Evolutionary conservation across 2,888 invertebrate genomes (phyloP).

Genomic region (Eupithecia subumbrata): DNA sequence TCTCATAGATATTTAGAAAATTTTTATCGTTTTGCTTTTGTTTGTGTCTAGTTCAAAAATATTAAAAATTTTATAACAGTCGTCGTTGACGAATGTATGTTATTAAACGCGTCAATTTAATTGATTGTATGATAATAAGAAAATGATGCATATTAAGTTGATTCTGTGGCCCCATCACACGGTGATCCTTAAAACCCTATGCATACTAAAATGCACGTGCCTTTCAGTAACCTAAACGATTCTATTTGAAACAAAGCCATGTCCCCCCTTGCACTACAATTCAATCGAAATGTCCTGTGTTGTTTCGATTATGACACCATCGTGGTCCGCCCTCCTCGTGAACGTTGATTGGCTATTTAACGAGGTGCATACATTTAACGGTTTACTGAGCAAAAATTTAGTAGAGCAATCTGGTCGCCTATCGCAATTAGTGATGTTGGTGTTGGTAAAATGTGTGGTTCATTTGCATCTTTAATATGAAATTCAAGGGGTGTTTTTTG

Average conservation of each 20-base stretch:
- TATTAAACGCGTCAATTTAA: neutral
- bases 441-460: conserved; percentile 16
- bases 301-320: conserved; percentile 28
- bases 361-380: conserved; percentile 64
- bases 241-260: conserved; percentile 5
- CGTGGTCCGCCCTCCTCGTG: conserved; percentile 43
- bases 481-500: neutral
- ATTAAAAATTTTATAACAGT: too few species aligned
- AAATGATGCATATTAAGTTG: too few species aligned
- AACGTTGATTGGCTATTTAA: conserved; percentile 64
- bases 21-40: too few species aligned
- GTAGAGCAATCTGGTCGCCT: conserved; percentile 42
- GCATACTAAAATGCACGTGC: neutral
- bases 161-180: neutral
- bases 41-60: too few species aligned
- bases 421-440: conserved; percentile 34
- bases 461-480: neutral
- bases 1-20: neutral
- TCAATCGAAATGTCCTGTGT: conserved; percentile 15
- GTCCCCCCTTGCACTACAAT: neutral
- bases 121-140: too few species aligned
- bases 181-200: neutral
- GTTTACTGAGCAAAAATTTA: conserved; percentile 53
- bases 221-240: neutral
- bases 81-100: too few species aligned